These are phyloP conservation scores for Drosophila equinoxialis DNA, from an alignment of 1,140 invertebrate species.

Conservation along the genomic window DNA sequence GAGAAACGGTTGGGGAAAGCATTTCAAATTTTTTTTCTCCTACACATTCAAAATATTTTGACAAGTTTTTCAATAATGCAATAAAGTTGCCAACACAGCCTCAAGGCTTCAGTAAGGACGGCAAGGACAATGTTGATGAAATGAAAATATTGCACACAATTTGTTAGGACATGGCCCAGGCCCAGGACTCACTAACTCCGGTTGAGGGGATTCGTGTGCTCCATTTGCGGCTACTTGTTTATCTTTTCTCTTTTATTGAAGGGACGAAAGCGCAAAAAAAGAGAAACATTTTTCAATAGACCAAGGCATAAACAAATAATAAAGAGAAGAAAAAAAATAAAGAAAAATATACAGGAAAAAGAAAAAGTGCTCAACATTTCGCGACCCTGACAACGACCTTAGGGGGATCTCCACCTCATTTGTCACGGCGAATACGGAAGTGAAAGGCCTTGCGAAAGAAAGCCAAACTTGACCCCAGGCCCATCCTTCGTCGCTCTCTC, in stretches of 20 bases:
- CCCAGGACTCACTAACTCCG: background rate
- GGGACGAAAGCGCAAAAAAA: slow-evolving; percentile 12
- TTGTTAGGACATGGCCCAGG: slow-evolving; percentile 67
- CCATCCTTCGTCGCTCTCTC: slow-evolving; percentile 30
- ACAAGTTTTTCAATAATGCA: slow-evolving; percentile 82
- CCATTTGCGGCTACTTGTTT: slow-evolving; percentile 77
- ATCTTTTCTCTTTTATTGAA: slow-evolving; percentile 42
- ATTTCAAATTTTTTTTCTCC: slow-evolving; percentile 36
- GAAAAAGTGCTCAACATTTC: slow-evolving; percentile 35
- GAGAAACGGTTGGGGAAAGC: slow-evolving; percentile 40
- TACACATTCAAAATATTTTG: slow-evolving; percentile 81
- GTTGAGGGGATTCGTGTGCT: slow-evolving; percentile 18
- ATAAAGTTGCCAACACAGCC: slow-evolving; percentile 70
- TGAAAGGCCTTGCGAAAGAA: slow-evolving; percentile 38
- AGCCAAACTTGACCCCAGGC: slow-evolving; percentile 42
- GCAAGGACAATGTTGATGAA: slow-evolving; percentile 72
- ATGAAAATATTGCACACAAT: slow-evolving; percentile 79
- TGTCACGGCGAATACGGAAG: slow-evolving; percentile 50
- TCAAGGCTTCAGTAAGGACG: slow-evolving; percentile 28
- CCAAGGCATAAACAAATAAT: slow-evolving; percentile 79
- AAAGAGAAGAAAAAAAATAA: slow-evolving; percentile 37
- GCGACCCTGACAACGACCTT: slow-evolving; percentile 78
- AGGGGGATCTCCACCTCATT: slow-evolving; percentile 64
- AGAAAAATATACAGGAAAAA: slow-evolving; percentile 40
- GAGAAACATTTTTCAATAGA: slow-evolving; percentile 71